These are phyloP conservation scores for Heliconius charithonia DNA, from an alignment of 2,888 invertebrate genomes.

Conservation along the genomic window DNA sequence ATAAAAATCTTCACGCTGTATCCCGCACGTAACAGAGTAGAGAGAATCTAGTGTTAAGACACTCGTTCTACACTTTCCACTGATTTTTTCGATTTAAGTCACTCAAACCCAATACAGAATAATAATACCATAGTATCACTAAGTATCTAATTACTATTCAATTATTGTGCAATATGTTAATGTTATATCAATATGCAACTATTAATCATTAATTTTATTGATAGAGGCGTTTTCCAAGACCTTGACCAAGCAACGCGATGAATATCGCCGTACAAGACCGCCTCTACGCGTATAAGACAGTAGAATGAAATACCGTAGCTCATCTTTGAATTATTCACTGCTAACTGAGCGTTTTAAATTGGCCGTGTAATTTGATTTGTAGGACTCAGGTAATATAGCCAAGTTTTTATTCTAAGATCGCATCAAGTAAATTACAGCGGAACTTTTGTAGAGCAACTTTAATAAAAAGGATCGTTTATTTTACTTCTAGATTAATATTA, in stretches of 20 bases:
- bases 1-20: too few species aligned
- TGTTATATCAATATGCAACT: conserved; percentile 21
- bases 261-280: conserved; percentile 66
- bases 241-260: conserved; percentile 62
- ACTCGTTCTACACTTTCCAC: too few species aligned
- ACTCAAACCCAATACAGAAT: background rate
- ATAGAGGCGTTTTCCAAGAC: conserved; percentile 33
- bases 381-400: conserved; percentile 44
- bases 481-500: conserved; percentile 25
- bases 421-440: conserved; percentile 38
- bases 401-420: conserved; percentile 44
- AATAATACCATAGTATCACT: background rate
- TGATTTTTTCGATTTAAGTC: too few species aligned
- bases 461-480: conserved; percentile 38
- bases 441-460: conserved; percentile 40
- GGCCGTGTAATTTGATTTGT: conserved; percentile 58
- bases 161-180: conserved; percentile 17
- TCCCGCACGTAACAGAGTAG: too few species aligned
- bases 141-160: background rate
- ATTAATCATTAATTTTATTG: conserved; percentile 24
- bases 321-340: conserved; percentile 67
- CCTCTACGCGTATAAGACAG: conserved; percentile 68
- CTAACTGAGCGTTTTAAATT: conserved; percentile 68
- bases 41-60: too few species aligned
- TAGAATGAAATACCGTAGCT: conserved; percentile 60